Conservation (phyloP, 1,140 invertebrate genomes). For the Eubasilissa regina region DNA sequence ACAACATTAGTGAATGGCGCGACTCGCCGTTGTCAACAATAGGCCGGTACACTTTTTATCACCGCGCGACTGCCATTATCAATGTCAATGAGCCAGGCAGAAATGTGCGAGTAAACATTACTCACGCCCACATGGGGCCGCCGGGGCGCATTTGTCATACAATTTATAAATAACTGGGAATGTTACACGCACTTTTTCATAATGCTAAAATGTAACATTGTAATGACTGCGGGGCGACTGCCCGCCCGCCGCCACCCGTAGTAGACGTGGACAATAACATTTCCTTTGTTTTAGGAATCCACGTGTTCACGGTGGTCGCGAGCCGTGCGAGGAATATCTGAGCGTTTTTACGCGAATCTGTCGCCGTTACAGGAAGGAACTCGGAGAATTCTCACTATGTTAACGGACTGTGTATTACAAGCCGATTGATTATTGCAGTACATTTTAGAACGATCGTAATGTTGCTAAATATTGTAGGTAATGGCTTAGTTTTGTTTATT, state of each 20-base stretch:
- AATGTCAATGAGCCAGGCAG: slow-evolving; percentile 35
- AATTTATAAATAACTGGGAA: neutral
- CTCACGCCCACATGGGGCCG: slow-evolving; percentile 34
- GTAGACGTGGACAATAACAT: slow-evolving; percentile 33
- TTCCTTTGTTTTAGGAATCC: slow-evolving; percentile 42
- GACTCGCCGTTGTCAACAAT: slow-evolving; percentile 35
- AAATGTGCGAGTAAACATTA: slow-evolving; percentile 37
- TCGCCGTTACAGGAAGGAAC: neutral
- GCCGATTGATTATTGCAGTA: no score
- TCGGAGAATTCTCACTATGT: no score
- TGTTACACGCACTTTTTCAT: no score
- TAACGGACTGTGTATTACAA: no score
- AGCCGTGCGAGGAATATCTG: neutral
- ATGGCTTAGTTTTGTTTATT: no score
- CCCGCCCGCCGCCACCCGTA: neutral
- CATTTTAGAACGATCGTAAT: no score
- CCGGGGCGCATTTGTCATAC: neutral
- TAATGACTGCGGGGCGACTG: neutral
- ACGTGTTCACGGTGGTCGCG: slow-evolving; percentile 26
- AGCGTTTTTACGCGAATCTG: neutral
- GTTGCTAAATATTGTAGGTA: no score
- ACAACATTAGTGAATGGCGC: slow-evolving; percentile 40
- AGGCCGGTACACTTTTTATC: slow-evolving; percentile 40
- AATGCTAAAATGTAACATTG: no score
- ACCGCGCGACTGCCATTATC: slow-evolving; percentile 38